Evolutionary conservation across 92 coral and sea anemone species (phyloP), one percentile per base, ranked within the genome.

Genomic region (Zoanthus sansibaricus): DNA sequence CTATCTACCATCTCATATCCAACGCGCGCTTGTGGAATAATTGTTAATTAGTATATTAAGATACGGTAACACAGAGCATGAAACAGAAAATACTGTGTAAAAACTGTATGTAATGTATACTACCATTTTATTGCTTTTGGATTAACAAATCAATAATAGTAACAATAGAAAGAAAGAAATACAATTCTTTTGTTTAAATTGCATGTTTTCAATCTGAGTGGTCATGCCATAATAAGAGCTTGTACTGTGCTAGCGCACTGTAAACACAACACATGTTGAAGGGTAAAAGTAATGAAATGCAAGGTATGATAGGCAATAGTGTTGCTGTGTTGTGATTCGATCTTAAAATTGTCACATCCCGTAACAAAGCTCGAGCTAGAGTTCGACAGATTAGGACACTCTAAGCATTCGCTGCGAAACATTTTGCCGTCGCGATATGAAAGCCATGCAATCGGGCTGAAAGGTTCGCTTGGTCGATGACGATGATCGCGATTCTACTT

Each of bases 301-400:
- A 70, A 45, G 75, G 25, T 25, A 25, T 42, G 75, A 0, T 25
- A 45, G 75, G 45, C 25, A 70, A 16, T 13, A 25, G 10, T 21
- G 44, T 70, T 70, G 25, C 25, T 25, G 25, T 25, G 25, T 25
- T 25, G 77, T 54, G 86, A 78, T 48, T 87, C 72, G 49, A 71
- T 37, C 30, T 44, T 31, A 54, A 87, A 87, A 87, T 87, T 87
- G 9, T 37, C 33, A 37, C 86, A 70, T n/a, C 85, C 62, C 20
- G 62, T 64, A 74, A 78, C 79, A 66, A 87, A 87, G 14, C 72
- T 77, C 13, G 90, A 78, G 52, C 72, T 62, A 30, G 71, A 54
- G 75, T 87, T 44, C 17, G 78, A 77, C 76, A 78, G 46, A 77
- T 77, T 78, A 20, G 69, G 76, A 74, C 78, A 74, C 58, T 74